phyloP scores from a whole-genome alignment of 2,888 invertebrate species.

The Oscheius sp. region DNA sequence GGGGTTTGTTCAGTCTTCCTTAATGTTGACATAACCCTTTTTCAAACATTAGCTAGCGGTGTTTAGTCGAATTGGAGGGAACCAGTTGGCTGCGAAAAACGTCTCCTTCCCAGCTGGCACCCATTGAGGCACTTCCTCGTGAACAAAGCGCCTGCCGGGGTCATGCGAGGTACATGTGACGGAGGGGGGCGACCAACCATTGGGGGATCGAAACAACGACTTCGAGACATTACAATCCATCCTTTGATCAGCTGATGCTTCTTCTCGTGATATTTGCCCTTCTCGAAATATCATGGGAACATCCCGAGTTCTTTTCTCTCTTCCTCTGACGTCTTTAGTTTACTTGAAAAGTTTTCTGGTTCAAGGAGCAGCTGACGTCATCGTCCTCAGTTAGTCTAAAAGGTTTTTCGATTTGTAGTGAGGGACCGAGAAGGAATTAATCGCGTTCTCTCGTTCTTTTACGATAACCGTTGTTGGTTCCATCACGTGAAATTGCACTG shows the following conservation, averaged over 20 bases:
- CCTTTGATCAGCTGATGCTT: background rate
- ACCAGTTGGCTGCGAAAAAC: no score
- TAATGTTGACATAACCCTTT: no score
- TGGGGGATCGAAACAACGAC: background rate
- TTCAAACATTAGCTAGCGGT: no score
- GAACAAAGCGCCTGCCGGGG: constrained; percentile 18
- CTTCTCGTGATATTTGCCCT: background rate
- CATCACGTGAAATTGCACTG: constrained; percentile 17
- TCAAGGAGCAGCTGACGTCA: background rate
- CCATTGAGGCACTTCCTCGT: constrained; percentile 25
- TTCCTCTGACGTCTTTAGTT: no score
- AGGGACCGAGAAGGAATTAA: constrained; percentile 4
- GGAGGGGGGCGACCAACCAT: background rate
- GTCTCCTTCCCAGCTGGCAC: background rate
- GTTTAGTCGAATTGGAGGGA: no score
- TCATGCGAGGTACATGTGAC: constrained; percentile 24
- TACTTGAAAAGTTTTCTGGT: no score
- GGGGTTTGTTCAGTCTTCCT: no score
- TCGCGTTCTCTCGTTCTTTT: constrained; percentile 14
- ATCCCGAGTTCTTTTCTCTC: background rate
- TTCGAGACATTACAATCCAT: background rate
- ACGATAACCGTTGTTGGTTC: constrained; percentile 17
- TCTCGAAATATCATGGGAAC: background rate
- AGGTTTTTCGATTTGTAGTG: background rate
- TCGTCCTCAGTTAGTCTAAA: background rate